Evolutionary conservation across 2,797 vertebrate genomes (phyloP), one percentile per base, ranked within the genome.

Genomic region (Melanogrammus aeglefinus): DNA sequence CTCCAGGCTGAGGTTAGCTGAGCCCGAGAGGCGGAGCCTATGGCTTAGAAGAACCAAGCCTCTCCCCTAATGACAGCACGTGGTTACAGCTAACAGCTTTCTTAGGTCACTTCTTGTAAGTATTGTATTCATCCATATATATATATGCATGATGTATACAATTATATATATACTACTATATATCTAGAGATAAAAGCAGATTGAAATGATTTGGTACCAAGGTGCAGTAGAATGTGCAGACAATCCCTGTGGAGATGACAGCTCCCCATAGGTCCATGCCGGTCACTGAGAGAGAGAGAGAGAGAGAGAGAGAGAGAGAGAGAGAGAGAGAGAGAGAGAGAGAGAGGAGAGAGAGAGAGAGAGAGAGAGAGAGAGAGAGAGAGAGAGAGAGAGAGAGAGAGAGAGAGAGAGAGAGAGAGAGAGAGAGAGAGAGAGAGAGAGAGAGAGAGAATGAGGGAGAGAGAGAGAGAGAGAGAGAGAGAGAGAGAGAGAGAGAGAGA

Each of bases 181-280:
- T 13, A 47, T 47, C 12, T 47, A 2, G 12, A 47, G 12, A 47
- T 47, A 47, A 1, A 47, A 96, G 95, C 0, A 95, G 96, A 76
- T 93, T 95, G 39, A 1, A 16, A 13, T 47, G 13, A n/a, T 1
- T 69, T 72, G 76, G 0, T 95, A 99, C 98, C 97, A 99, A 72
- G 0, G 98, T 95, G 82, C 98, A 99, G 92, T 99, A 99, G 91
- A 99, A 97, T 0, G 97, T 99, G 79, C 98, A 99, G 84, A 99
- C 96, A 39, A 96, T 82, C 0, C 98, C 98, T 0, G 97, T 99
- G 0, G 97, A 95, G 78, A 96, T 91, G 38, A 99, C 93, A 0
- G 96, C 96, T 0, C 97, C 96, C 98, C 98, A 99, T 76, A 99
- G 93, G 86, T 97, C 87, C 4, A 99, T 94, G 70, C 96, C 97